phyloP scores from a whole-genome alignment of 2,888 invertebrate genomes.

The Aradus depressus region DNA sequence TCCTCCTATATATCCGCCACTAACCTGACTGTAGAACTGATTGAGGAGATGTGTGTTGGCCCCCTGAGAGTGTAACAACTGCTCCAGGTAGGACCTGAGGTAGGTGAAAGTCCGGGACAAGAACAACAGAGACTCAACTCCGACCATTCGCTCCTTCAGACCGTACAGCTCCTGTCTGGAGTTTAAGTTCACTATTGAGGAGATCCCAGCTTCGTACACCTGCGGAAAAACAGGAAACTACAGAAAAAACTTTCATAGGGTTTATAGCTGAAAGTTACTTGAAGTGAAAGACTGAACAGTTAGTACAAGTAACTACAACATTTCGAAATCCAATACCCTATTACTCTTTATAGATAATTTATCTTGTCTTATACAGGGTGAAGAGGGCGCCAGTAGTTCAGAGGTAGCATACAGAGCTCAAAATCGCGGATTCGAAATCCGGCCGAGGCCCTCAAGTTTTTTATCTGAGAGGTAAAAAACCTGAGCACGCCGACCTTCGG shows the following conservation, averaged over 20 bases:
- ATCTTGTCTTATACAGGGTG: too few species aligned
- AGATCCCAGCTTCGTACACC: slow-evolving; percentile 45
- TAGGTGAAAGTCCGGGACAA: slow-evolving; percentile 77
- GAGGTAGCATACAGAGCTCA: too few species aligned
- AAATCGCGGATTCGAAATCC: too few species aligned
- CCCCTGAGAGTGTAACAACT: slow-evolving; percentile 54
- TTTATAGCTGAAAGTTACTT: neutral
- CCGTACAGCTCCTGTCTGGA: slow-evolving; percentile 68
- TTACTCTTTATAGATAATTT: too few species aligned
- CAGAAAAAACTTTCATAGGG: neutral
- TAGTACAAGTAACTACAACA: too few species aligned
- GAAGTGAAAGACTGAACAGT: neutral
- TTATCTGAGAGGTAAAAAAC: too few species aligned
- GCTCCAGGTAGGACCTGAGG: slow-evolving; percentile 73
- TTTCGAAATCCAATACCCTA: too few species aligned
- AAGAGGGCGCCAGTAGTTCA: too few species aligned
- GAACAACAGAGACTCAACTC: slow-evolving; percentile 85
- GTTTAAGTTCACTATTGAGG: slow-evolving; percentile 53
- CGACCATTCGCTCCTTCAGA: slow-evolving; percentile 74
- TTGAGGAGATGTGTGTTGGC: slow-evolving; percentile 56
- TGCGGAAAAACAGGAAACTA: slow-evolving; percentile 29
- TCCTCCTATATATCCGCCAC: too few species aligned
- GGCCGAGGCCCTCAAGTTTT: too few species aligned
- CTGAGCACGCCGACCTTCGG: too few species aligned
- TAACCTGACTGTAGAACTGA: slow-evolving; percentile 50